Percentiles rank a stretch among this genome's conserved stretches.
Conservation (phyloP, 2,113 vertebrate species). For the Perca flavescens region DNA sequence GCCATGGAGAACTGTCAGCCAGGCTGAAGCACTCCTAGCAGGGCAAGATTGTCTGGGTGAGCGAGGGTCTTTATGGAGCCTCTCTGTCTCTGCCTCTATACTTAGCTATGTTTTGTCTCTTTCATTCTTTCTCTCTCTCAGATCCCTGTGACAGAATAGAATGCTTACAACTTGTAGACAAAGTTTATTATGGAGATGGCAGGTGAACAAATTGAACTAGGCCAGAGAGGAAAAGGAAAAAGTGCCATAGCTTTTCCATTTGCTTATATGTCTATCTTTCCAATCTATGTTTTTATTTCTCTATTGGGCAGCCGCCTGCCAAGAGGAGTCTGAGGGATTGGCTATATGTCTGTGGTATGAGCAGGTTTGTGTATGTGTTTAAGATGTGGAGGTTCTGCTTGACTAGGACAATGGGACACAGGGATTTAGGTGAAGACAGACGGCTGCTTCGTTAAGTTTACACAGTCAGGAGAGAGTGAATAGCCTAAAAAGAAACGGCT, state of each 20-base stretch:
- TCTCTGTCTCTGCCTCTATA: slow-evolving; percentile 53
- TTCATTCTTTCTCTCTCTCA: slow-evolving; percentile 10
- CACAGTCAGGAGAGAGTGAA: slow-evolving; percentile 40
- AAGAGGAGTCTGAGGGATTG: slow-evolving; percentile 50
- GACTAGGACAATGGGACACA: slow-evolving; percentile 35
- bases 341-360: slow-evolving; percentile 45
- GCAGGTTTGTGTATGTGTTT: slow-evolving; percentile 67
- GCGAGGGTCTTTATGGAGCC: slow-evolving; percentile 54
- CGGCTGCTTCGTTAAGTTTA: slow-evolving; percentile 42
- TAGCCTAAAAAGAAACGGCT: slow-evolving; percentile 11
- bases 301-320: slow-evolving; percentile 27
- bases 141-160: slow-evolving; percentile 24
- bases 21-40: slow-evolving; percentile 56
- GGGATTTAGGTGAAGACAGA: slow-evolving; percentile 62
- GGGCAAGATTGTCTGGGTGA: slow-evolving; percentile 58
- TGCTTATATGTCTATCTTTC: slow-evolving; percentile 37
- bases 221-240: slow-evolving; percentile 35
- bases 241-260: slow-evolving; percentile 31
- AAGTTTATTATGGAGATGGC: slow-evolving; percentile 18
- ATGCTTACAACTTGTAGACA: slow-evolving; percentile 29
- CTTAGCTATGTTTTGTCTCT: slow-evolving; percentile 27
- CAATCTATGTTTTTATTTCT: slow-evolving; percentile 63
- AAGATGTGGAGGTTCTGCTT: slow-evolving; percentile 56
- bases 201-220: slow-evolving; percentile 53
- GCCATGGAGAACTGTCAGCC: slow-evolving; percentile 77